phyloP scores from a whole-genome alignment of 1,140 invertebrate species.

The Ctenoplectra terminalis region DNA sequence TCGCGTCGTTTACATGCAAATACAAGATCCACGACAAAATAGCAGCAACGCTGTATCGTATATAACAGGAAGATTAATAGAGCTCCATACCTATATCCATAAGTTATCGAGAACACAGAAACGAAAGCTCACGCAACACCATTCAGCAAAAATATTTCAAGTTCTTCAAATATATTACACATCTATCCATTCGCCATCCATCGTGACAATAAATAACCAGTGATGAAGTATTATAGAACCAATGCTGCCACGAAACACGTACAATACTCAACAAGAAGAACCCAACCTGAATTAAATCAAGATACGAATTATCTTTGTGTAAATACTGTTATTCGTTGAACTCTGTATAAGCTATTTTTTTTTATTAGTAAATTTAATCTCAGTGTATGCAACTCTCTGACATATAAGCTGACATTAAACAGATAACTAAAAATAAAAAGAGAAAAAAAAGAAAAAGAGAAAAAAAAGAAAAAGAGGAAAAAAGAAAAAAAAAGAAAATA shows the following conservation, averaged over 20 bases:
- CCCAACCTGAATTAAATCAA: no score
- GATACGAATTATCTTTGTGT: no score
- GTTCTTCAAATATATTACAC: not conserved
- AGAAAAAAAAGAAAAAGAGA: no score
- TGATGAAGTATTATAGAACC: not conserved
- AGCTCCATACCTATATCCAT: not conserved
- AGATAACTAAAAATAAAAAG: no score
- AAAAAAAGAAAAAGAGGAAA: no score
- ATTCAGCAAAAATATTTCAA: not conserved
- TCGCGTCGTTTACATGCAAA: not conserved
- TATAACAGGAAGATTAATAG: not conserved
- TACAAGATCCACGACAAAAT: not conserved
- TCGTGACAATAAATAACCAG: not conserved
- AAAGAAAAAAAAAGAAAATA: no score
- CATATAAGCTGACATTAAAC: no score
- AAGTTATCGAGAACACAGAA: not conserved
- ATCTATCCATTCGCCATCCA: fast-evolving
- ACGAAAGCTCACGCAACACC: no score
- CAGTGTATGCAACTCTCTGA: no score
- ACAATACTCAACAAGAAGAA: not conserved
- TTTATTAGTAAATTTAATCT: no score
- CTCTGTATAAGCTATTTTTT: no score
- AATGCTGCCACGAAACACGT: not conserved
- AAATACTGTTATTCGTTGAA: no score
- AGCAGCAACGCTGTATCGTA: not conserved